Conservation (phyloP, 1,140 invertebrate species). For the Dendrolimus punctatus region DNA sequence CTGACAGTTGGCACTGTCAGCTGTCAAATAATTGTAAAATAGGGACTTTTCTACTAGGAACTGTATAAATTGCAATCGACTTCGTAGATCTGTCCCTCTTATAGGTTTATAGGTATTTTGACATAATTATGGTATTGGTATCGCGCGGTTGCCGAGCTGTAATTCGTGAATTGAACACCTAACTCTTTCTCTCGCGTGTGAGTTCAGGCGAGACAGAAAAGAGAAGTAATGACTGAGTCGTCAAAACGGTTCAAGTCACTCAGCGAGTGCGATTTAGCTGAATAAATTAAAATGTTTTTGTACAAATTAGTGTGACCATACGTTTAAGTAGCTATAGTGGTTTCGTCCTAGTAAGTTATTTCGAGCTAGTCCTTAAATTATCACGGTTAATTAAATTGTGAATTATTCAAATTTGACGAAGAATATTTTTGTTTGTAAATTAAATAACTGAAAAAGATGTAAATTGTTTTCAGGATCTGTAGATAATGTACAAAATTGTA, state of each 20-base stretch:
- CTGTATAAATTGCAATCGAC: constrained; percentile 17
- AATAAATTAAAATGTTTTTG: constrained; percentile 35
- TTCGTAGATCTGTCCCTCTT: constrained; percentile 17
- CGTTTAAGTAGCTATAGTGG: constrained; percentile 44
- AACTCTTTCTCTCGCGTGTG: no score
- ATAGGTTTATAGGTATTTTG: constrained; percentile 21
- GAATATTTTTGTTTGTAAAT: constrained; percentile 29
- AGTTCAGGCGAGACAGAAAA: no score
- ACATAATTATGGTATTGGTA: constrained; percentile 11
- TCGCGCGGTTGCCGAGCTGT: no score
- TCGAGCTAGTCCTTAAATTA: constrained; percentile 67
- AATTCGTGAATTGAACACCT: no score
- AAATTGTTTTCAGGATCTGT: constrained; percentile 51
- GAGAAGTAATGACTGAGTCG: no score
- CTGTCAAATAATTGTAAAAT: constrained; percentile 1
- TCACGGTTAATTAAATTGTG: constrained; percentile 24
- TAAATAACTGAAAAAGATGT: constrained; percentile 23
- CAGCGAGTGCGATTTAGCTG: constrained; percentile 13
- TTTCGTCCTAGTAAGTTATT: constrained; percentile 65
- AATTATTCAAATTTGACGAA: background rate
- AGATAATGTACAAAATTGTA: constrained; percentile 64
- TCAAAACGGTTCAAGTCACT: no score
- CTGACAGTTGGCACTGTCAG: constrained; percentile 6
- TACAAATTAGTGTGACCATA: constrained; percentile 54
- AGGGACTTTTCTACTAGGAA: constrained; percentile 36